phyloP scores from a whole-genome alignment of 1,140 invertebrate genomes.

The Neodiprion lecontei region DNA sequence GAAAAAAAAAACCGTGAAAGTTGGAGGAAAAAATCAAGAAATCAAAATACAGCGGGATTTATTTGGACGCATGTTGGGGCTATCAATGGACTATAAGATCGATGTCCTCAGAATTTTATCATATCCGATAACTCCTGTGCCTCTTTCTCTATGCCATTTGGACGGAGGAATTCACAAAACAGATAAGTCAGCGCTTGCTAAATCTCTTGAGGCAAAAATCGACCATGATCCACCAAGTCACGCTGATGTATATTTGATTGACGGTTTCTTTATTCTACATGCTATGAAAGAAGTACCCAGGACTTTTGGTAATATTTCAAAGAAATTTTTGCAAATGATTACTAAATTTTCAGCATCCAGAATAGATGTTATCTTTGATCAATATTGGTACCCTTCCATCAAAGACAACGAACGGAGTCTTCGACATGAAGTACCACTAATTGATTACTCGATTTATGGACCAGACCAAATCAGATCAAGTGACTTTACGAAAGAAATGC shows the following conservation, averaged over 20 bases:
- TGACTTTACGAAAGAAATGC: constrained; percentile 40
- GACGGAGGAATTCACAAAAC: constrained; percentile 25
- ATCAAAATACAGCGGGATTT: constrained; percentile 26
- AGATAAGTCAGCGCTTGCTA: constrained; percentile 20
- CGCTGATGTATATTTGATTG: constrained; percentile 28
- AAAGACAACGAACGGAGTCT: constrained; percentile 30
- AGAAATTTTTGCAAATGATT: constrained; percentile 39
- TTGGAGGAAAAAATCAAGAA: constrained; percentile 1
- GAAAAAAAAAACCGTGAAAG: constrained; percentile 10
- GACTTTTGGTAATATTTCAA: constrained; percentile 11
- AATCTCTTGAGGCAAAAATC: constrained; percentile 18
- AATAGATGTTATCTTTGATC: constrained; percentile 11
- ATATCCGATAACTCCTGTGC: constrained; percentile 35
- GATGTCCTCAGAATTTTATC: constrained; percentile 32
- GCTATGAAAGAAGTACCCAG: constrained; percentile 39
- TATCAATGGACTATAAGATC: constrained; percentile 30
- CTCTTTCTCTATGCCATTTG: constrained; percentile 37
- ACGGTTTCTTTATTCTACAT: constrained; percentile 32
- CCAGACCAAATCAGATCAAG: constrained; percentile 29
- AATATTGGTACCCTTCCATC: constrained; percentile 16
- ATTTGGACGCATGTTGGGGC: constrained; percentile 32
- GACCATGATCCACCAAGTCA: constrained; percentile 25
- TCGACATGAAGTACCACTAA: constrained; percentile 29
- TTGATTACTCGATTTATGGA: constrained; percentile 32
- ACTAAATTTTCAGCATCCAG: constrained; percentile 11